phyloP scores from a whole-genome alignment of 2,113 vertebrate species.

The Perognathus longimembris region DNA sequence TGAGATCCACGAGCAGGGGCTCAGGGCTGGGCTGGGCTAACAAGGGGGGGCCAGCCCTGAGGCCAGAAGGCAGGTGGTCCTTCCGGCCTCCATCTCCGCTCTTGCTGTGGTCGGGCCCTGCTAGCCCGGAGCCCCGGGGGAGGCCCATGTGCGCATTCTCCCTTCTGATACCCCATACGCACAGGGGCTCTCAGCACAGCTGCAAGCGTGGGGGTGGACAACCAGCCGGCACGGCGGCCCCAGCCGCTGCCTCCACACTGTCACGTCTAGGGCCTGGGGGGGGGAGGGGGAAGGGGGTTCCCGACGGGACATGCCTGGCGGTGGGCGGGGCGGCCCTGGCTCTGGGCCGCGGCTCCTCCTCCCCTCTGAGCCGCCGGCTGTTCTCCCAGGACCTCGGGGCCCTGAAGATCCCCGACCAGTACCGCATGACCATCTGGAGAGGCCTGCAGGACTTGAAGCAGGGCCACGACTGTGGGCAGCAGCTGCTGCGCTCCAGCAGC shows the following conservation, averaged over 20 bases:
- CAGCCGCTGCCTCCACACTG: neutral
- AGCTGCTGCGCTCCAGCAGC: slow-evolving; percentile 94
- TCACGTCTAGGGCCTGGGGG: too few species aligned
- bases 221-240: too few species aligned
- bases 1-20: neutral
- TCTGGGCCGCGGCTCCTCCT: too few species aligned
- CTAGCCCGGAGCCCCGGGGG: neutral
- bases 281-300: neutral
- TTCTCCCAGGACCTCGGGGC: slow-evolving; percentile 93
- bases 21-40: too few species aligned
- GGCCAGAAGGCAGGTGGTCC: neutral
- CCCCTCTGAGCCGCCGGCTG: fast-evolving
- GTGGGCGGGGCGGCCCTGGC: neutral
- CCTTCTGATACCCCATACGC: neutral
- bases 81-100: neutral
- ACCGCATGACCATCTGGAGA: slow-evolving; percentile 95
- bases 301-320: neutral
- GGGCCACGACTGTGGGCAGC: slow-evolving; percentile 92
- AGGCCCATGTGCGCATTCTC: neutral
- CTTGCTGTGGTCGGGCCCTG: neutral
- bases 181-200: neutral
- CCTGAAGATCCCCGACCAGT: slow-evolving; percentile 98
- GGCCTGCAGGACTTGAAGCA: slow-evolving; percentile 98
- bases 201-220: neutral
- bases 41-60: too few species aligned